A percentile compares a stretch with the other conserved stretches of the same genome.
phyloP scores from a whole-genome alignment of 2,888 invertebrate genomes.

The Xestia rhomboidea region DNA sequence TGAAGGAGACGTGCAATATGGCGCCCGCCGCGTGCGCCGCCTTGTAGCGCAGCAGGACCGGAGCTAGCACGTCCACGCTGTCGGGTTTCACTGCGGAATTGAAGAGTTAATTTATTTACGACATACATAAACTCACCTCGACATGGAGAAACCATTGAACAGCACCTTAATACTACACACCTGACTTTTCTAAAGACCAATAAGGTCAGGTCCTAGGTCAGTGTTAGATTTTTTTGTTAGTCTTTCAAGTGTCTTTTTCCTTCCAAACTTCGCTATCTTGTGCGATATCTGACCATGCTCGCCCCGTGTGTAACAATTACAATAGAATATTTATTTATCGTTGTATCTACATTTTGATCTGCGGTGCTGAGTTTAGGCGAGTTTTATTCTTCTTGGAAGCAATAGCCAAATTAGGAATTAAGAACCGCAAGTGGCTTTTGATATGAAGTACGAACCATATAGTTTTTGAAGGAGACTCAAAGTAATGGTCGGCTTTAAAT shows the following conservation, averaged over 20 bases:
- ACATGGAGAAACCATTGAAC: neutral
- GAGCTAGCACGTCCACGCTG: constrained; percentile 93
- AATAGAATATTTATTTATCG: neutral
- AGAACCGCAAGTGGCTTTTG: neutral
- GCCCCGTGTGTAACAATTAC: neutral
- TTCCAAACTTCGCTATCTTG: too few relatives aligned
- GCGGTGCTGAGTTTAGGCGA: neutral
- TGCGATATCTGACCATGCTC: too few relatives aligned
- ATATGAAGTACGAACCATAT: neutral
- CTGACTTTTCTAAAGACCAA: neutral
- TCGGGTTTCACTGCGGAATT: constrained; percentile 92
- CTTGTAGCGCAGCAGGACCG: constrained; percentile 94
- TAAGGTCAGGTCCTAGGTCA: neutral
- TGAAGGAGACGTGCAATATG: constrained; percentile 95
- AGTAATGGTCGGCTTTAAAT: neutral
- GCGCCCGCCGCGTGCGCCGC: constrained; percentile 94
- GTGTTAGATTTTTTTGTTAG: neutral
- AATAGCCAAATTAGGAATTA: neutral
- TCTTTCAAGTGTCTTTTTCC: too few relatives aligned
- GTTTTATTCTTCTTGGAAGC: neutral
- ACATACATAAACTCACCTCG: neutral
- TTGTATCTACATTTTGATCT: neutral
- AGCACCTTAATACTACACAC: neutral
- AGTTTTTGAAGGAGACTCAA: neutral
- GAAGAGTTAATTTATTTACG: neutral